Conservation (phyloP, 2,888 invertebrate species). For the Eulithis prunata region DNA sequence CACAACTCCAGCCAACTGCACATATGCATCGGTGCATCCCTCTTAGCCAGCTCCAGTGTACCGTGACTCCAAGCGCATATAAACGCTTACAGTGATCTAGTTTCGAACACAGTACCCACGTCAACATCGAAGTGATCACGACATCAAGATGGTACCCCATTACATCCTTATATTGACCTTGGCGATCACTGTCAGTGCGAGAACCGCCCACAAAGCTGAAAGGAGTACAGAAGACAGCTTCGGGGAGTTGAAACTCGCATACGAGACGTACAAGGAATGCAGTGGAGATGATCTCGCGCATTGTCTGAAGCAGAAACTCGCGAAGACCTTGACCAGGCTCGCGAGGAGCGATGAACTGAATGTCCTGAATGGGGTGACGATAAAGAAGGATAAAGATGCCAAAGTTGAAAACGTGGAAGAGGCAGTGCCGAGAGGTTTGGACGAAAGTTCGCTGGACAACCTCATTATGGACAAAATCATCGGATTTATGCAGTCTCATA, state of each 20-base stretch:
- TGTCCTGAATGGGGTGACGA: constrained; percentile 89
- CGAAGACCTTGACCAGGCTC: constrained; percentile 90
- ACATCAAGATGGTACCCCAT: constrained; percentile 82
- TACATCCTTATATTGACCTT: constrained; percentile 84
- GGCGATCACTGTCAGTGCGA: constrained; percentile 78
- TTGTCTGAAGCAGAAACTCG: constrained; percentile 91
- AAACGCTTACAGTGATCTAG: constrained; percentile 75
- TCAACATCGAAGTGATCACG: constrained; percentile 70
- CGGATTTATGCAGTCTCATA: constrained; percentile 91
- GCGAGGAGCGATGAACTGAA: constrained; percentile 88
- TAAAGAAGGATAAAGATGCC: constrained; percentile 86
- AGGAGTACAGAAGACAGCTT: constrained; percentile 81
- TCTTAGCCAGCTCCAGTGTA: constrained; percentile 72
- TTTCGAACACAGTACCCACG: constrained; percentile 75
- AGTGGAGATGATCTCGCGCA: constrained; percentile 87
- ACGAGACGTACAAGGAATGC: constrained; percentile 93
- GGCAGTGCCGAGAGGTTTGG: constrained; percentile 88
- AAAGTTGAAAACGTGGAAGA: constrained; percentile 87
- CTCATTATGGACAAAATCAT: constrained; percentile 90
- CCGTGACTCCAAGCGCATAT: constrained; percentile 82
- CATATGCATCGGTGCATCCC: constrained; percentile 80
- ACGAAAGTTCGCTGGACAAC: constrained; percentile 89
- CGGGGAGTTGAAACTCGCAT: constrained; percentile 89
- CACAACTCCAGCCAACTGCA: constrained; percentile 62
- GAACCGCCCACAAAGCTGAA: constrained; percentile 80